Evolutionary conservation across 2,888 invertebrate genomes (phyloP).

Genomic region (Phymatocera aterrima): DNA sequence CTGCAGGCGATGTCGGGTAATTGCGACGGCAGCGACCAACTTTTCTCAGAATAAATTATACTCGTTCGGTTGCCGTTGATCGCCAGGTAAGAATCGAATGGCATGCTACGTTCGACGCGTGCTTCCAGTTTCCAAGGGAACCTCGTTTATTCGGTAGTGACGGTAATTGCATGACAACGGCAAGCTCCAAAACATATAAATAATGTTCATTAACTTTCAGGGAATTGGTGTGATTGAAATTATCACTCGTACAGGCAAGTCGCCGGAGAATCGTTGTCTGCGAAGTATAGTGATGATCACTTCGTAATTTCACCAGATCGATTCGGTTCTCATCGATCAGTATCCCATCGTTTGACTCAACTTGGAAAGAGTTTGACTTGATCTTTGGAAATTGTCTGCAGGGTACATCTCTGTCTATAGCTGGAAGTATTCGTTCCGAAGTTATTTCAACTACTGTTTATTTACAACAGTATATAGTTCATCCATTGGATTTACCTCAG

Average conservation of each 20-base stretch:
- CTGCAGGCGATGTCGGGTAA: constrained; percentile 44
- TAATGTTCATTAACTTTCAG: not conserved
- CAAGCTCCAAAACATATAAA: not conserved
- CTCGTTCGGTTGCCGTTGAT: constrained; percentile 34
- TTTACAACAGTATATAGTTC: not conserved
- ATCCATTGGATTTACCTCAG: too few species aligned
- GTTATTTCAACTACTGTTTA: not conserved
- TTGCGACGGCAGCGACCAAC: constrained; percentile 40
- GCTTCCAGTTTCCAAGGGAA: constrained; percentile 28
- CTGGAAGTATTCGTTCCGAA: not conserved
- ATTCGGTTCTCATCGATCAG: too few species aligned
- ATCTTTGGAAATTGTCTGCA: too few species aligned
- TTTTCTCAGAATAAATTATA: constrained; percentile 44
- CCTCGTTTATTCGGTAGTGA: constrained; percentile 8
- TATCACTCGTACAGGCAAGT: too few species aligned
- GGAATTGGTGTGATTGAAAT: constrained; percentile 1
- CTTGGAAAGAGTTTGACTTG: too few species aligned
- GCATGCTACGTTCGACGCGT: constrained; percentile 35
- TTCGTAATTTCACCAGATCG: not conserved
- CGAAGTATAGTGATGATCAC: not conserved
- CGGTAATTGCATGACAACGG: not conserved
- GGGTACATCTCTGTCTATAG: not conserved
- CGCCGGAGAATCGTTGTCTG: not conserved
- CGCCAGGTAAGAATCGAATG: constrained; percentile 30
- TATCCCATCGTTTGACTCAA: too few species aligned